These are phyloP conservation scores for Sitta europaea DNA, from an alignment of 2,113 vertebrate species.

Conservation along the genomic window DNA sequence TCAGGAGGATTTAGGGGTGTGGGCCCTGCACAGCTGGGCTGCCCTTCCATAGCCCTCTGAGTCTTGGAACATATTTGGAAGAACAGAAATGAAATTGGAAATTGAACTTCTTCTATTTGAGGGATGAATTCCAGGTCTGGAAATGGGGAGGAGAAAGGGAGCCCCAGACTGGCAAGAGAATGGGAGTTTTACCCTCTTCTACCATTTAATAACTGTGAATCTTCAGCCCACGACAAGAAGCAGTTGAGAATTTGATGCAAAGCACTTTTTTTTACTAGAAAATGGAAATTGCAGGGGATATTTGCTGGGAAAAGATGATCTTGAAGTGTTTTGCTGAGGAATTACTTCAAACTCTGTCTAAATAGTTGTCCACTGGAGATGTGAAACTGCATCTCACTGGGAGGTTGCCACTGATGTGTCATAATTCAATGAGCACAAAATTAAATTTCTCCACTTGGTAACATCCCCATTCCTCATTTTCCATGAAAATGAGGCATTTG, in stretches of 20 bases:
- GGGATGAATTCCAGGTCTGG: not conserved
- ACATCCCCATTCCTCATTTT: not conserved
- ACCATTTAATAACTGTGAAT: not conserved
- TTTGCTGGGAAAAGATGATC: not conserved
- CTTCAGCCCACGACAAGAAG: not conserved
- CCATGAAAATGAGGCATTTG: not conserved
- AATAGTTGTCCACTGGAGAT: rapidly evolving
- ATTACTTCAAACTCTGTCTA: not conserved
- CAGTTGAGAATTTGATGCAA: not conserved
- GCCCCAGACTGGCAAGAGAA: not conserved
- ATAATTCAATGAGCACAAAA: not conserved
- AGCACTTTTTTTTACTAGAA: not conserved
- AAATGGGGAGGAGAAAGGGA: not conserved
- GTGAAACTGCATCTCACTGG: not conserved
- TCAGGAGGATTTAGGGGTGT: not conserved
- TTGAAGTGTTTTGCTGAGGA: not conserved
- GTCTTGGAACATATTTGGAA: not conserved
- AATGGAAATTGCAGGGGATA: not conserved
- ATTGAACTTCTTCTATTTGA: not conserved
- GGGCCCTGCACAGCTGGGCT: not conserved
- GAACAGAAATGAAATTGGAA: not conserved
- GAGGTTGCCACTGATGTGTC: not conserved
- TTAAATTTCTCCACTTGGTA: not conserved
- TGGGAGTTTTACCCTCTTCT: not conserved
- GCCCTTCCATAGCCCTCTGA: not conserved